Percentiles rank a stretch among this genome's conserved stretches.
Conservation (phyloP, 2,797 vertebrate species). For the Balearica regulorum region DNA sequence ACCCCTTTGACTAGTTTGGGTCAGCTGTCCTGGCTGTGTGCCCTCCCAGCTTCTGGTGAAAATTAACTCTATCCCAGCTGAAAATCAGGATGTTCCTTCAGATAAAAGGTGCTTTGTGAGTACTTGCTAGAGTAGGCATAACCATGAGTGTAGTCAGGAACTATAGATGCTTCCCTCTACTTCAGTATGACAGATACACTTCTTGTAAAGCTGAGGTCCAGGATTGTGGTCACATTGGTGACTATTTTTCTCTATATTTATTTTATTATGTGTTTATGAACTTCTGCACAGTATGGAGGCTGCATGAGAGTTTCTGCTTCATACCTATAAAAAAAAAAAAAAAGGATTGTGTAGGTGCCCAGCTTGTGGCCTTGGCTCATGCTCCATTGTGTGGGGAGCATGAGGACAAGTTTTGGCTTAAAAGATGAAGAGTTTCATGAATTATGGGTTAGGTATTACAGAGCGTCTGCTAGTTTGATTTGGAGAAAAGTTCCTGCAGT, state of each 20-base stretch:
- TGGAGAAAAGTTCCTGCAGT: slow-evolving; percentile 48
- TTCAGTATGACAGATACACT: slow-evolving; percentile 34
- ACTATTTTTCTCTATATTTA: slow-evolving; percentile 5
- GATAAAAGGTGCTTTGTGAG: slow-evolving; percentile 21
- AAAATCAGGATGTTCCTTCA: background rate
- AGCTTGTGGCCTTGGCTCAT: slow-evolving; percentile 62
- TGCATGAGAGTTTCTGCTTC: slow-evolving; percentile 9
- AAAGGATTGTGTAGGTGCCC: slow-evolving; percentile 62
- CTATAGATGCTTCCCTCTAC: background rate
- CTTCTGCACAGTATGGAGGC: slow-evolving; percentile 20
- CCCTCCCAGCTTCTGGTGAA: too few relatives aligned
- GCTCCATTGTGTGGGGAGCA: slow-evolving; percentile 31
- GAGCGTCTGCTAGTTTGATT: slow-evolving; percentile 71
- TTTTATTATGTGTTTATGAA: slow-evolving; percentile 45
- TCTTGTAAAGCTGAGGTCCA: background rate
- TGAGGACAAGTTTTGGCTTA: slow-evolving; percentile 55
- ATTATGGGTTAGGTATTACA: slow-evolving; percentile 72
- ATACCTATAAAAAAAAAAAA: slow-evolving; percentile 33
- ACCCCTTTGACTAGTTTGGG: too few relatives aligned
- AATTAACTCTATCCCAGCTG: too few relatives aligned
- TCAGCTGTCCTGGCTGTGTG: too few relatives aligned
- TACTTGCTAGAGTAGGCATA: background rate
- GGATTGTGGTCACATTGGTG: background rate
- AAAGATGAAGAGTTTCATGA: slow-evolving; percentile 62
- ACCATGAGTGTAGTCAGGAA: background rate